phyloP scores from a whole-genome alignment of 2,888 invertebrate genomes.

The Dugesia japonica region DNA sequence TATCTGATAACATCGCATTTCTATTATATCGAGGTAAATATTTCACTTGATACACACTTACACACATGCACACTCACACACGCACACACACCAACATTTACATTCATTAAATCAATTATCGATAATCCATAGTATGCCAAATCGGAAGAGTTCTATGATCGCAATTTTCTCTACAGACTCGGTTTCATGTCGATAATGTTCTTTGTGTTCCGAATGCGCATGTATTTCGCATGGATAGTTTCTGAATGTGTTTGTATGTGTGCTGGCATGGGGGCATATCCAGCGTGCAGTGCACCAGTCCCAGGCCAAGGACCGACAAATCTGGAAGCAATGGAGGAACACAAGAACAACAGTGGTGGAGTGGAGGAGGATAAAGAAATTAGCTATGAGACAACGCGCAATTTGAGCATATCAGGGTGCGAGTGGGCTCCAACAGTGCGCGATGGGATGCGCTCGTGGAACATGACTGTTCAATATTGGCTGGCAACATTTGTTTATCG shows the following conservation, averaged over 20 bases:
- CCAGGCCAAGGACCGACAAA: constrained; percentile 66
- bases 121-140: constrained; percentile 62
- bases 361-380: constrained; percentile 37
- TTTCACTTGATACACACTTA: too few relatives aligned
- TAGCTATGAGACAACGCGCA: constrained; percentile 52
- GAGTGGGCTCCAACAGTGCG: constrained; percentile 68
- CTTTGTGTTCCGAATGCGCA: constrained; percentile 69
- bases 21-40: constrained; percentile 30
- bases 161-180: constrained; percentile 62
- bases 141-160: constrained; percentile 61
- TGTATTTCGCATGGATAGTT: constrained; percentile 72
- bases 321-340: constrained; percentile 40
- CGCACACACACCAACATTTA: too few relatives aligned
- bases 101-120: too few relatives aligned
- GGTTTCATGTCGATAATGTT: constrained; percentile 73
- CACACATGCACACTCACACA: too few relatives aligned
- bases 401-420: constrained; percentile 65
- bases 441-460: constrained; percentile 81
- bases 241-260: constrained; percentile 82
- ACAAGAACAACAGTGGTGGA: not conserved
- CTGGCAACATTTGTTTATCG: constrained; percentile 75
- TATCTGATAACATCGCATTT: constrained; percentile 40
- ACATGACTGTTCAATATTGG: constrained; percentile 88
- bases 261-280: constrained; percentile 79
- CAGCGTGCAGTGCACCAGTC: constrained; percentile 57